Evolutionary conservation across 2,888 invertebrate species (phyloP), one percentile per base, ranked within the genome.

Genomic region (Rotaria macrura): DNA sequence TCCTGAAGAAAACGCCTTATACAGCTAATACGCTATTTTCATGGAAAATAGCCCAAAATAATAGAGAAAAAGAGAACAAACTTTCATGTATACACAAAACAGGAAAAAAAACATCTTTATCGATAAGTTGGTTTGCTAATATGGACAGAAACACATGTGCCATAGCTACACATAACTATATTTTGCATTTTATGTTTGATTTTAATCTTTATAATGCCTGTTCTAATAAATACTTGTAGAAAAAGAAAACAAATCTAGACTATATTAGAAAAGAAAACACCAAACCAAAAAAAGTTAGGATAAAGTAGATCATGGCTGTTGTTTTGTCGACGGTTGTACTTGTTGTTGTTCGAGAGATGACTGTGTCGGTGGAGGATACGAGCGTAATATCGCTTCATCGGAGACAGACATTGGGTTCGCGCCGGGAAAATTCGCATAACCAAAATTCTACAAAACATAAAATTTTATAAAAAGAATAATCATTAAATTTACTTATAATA

Each of bases 361-460:
- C 23, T 38, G 74, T 74, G 40, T 23, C 23, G 38, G 2, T 79
- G 40, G 43, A 38, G 25, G n/a, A 43, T 79, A 65, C 5, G 65
- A 65, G 38, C 65, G 65, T 43, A 79, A n/a, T 43, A 79, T 25
- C 0, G 79, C 25, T n/a, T 79, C 43, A 1, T 79, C 79, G 0
- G 65, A 65, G 14, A 34, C 34, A 20, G 65, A 34, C 20, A 65
- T 34, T 29, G 65, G 34, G 20, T 65, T 65, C 17, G 65, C 65
- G 1, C 65, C 65, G 6, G 79, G 43, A 79, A 79, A 79, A n/a
- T 79, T 79, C 0, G 79, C 79, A 43, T n/a, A 79, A 43, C 79
- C 79, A 43, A 79, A 79, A 79, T 79, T 79, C 79, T 79, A 79
- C 1, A n/a, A n/a, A n/a, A n/a, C n/a, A n/a, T n/a, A n/a, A n/a